Percentiles rank a stretch among this genome's conserved stretches.
Evolutionary conservation across 2,888 invertebrate species (phyloP).

Genomic region (Pyrgus malvae): DNA sequence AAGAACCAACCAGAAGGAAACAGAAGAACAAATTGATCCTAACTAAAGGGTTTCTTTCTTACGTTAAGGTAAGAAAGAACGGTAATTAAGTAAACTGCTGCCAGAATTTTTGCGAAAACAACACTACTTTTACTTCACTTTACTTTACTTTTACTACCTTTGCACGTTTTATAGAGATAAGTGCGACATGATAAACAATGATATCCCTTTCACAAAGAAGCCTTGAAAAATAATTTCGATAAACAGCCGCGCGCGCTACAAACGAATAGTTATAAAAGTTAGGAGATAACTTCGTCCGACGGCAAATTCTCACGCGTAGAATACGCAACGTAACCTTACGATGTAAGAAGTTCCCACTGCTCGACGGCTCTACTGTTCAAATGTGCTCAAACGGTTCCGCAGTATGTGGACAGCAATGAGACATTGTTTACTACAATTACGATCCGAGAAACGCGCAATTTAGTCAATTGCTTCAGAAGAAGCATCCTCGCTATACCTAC

Average conservation of each 20-base stretch:
- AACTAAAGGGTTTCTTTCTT: too few relatives aligned
- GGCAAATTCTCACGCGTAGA: conserved; percentile 64
- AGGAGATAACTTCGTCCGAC: conserved; percentile 47
- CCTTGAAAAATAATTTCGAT: conserved; percentile 63
- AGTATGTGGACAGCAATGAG: background rate
- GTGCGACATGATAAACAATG: conserved; percentile 27
- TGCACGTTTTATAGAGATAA: background rate
- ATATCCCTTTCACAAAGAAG: conserved; percentile 62
- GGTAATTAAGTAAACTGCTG: background rate
- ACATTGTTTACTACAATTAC: conserved; percentile 24
- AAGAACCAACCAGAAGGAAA: too few relatives aligned
- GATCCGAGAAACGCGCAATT: conserved; percentile 16
- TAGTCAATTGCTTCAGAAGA: conserved; percentile 17
- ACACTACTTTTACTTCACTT: background rate
- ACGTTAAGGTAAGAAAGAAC: too few relatives aligned
- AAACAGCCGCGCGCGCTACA: conserved; percentile 49
- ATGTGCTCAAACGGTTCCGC: conserved; percentile 3
- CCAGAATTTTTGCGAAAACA: background rate
- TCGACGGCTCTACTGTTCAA: conserved; percentile 1
- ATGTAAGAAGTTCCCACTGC: background rate
- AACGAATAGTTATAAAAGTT: conserved; percentile 39
- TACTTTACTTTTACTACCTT: background rate
- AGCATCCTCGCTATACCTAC: conserved; percentile 44
- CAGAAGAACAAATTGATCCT: too few relatives aligned
- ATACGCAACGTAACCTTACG: conserved; percentile 54